phyloP scores from a whole-genome alignment of 2,113 vertebrate species.

The Oncorhynchus clarkii region DNA sequence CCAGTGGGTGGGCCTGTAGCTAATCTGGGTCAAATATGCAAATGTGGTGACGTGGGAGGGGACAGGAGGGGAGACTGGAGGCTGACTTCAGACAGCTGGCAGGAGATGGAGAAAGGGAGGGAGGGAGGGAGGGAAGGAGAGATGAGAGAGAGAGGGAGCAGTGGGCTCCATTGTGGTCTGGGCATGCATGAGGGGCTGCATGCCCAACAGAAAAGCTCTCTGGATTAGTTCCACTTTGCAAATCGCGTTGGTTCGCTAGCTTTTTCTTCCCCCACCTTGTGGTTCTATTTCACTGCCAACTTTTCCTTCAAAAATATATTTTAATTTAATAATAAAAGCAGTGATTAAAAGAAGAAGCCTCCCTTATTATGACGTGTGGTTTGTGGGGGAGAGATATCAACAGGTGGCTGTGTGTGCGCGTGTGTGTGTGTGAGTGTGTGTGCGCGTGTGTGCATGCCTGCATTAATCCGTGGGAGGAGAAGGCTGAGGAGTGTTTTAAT shows the following conservation, averaged over 20 bases:
- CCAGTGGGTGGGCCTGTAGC: conserved; percentile 78
- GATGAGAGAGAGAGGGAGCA: neutral
- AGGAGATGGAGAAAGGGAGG: neutral
- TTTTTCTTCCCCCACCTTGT: conserved; percentile 16
- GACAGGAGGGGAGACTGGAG: conserved; percentile 23
- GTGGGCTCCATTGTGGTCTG: conserved; percentile 25
- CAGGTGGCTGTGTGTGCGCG: conserved; percentile 19
- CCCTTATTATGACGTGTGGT: conserved; percentile 28
- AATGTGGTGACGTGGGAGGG: conserved; percentile 41
- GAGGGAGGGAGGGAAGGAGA: no score
- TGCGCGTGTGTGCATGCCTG: neutral
- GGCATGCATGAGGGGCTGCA: conserved; percentile 31
- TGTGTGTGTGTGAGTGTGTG: neutral
- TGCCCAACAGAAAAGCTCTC: conserved; percentile 30
- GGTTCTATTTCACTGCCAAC: conserved; percentile 21
- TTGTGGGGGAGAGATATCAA: conserved; percentile 20
- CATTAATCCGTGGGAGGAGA: conserved; percentile 1
- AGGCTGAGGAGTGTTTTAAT: conserved; percentile 4
- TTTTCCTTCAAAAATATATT: conserved; percentile 46
- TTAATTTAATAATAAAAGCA: conserved; percentile 17
- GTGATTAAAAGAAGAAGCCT: no score
- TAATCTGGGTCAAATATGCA: conserved; percentile 75
- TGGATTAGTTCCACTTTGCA: conserved; percentile 64
- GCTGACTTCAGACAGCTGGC: conserved; percentile 58
- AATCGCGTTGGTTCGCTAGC: conserved; percentile 56